A percentile compares a stretch with the other conserved stretches of the same genome.
phyloP scores from a whole-genome alignment of 2,888 invertebrate genomes.

The Megastigmus dorsalis region DNA sequence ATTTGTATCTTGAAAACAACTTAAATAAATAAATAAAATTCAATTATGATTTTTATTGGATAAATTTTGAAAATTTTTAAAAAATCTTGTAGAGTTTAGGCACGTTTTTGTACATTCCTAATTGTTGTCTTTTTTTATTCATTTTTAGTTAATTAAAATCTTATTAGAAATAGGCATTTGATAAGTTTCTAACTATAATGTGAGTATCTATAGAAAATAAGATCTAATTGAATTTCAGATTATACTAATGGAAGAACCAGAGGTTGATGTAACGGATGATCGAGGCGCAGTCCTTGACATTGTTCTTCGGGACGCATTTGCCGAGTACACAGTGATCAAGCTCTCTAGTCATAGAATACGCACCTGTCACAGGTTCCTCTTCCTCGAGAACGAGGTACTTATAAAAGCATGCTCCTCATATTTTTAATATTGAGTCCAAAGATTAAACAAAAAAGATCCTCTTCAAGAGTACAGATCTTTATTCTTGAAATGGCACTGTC shows the following conservation, averaged over 20 bases:
- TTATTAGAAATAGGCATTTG: too few relatives aligned
- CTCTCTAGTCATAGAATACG: slow-evolving; percentile 56
- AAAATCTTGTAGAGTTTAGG: too few relatives aligned
- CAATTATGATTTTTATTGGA: slow-evolving; percentile 6
- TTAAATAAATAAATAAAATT: background rate
- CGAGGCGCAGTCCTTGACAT: slow-evolving; percentile 57
- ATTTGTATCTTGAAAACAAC: too few relatives aligned
- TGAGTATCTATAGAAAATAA: too few relatives aligned
- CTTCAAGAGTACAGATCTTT: background rate
- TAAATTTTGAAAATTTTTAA: slow-evolving; percentile 1
- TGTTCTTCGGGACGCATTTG: slow-evolving; percentile 59
- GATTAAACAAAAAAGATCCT: background rate
- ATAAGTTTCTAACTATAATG: too few relatives aligned
- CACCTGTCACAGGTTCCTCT: slow-evolving; percentile 30
- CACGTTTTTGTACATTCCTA: too few relatives aligned
- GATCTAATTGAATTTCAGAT: too few relatives aligned
- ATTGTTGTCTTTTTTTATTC: too few relatives aligned
- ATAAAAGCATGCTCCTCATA: background rate
- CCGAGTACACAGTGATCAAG: slow-evolving; percentile 60
- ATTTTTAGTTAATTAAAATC: slow-evolving; percentile 9
- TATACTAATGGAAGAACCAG: slow-evolving; percentile 59
- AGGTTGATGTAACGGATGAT: slow-evolving; percentile 55
- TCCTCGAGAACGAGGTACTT: slow-evolving; percentile 43
- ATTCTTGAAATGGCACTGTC: too few relatives aligned
- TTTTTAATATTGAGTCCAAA: background rate